Percentiles rank a stretch among this genome's conserved stretches.
Evolutionary conservation across 2,888 invertebrate genomes (phyloP).

Genomic region (Thysanoteuthis rhombus): DNA sequence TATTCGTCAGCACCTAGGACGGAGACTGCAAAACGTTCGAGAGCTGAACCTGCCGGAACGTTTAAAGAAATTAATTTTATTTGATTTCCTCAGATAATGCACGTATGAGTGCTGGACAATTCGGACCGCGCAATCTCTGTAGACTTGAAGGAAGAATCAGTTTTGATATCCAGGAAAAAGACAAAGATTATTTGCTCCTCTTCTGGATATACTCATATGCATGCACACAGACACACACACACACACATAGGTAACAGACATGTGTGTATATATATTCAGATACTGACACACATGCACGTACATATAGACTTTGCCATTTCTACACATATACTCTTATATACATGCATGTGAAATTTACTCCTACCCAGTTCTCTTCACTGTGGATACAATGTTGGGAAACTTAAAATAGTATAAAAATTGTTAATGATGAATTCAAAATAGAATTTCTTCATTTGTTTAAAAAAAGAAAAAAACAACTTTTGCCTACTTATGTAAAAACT

Average conservation of each 20-base stretch:
- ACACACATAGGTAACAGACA: not conserved
- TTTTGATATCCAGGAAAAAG: not conserved
- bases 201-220: not conserved
- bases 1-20: conserved; percentile 37
- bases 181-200: not conserved
- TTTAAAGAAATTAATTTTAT: conserved; percentile 24
- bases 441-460: too few relatives aligned
- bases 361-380: not conserved
- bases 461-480: too few relatives aligned
- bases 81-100: conserved; percentile 23
- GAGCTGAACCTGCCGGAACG: not conserved
- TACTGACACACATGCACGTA: not conserved
- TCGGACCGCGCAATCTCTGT: not conserved
- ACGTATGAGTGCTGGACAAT: not conserved
- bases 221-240: not conserved
- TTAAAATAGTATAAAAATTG: too few relatives aligned
- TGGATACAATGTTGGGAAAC: not conserved
- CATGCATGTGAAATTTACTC: not conserved
- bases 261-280: not conserved
- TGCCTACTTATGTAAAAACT: too few relatives aligned
- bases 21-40: not conserved
- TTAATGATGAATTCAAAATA: too few relatives aligned
- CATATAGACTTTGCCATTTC: not conserved
- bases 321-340: conserved; percentile 17
- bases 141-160: not conserved